Evolutionary conservation across 2,888 invertebrate genomes (phyloP).

Genomic region (Campoplex capitator): DNA sequence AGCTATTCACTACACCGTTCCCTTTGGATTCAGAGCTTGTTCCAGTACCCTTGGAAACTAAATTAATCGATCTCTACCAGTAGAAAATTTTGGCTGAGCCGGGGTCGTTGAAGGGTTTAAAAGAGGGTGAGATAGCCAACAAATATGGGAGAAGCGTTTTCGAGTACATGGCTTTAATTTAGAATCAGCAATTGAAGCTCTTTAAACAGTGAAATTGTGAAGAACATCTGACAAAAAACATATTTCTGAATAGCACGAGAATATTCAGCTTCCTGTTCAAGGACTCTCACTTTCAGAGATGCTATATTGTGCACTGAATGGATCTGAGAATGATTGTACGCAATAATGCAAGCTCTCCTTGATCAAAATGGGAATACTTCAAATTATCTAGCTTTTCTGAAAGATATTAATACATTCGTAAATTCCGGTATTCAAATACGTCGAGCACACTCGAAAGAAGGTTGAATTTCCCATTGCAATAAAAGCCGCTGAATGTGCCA

Average conservation of each 20-base stretch:
- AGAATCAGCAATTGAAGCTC: neutral
- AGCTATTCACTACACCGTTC: constrained; percentile 7
- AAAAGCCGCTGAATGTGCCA: neutral
- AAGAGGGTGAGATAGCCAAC: neutral
- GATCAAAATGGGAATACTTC: neutral
- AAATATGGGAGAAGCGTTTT: neutral
- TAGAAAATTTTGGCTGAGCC: constrained; percentile 1
- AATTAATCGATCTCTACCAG: neutral
- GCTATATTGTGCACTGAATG: no score
- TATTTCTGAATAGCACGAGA: neutral
- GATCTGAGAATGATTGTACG: neutral
- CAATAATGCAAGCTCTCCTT: neutral
- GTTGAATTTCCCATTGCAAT: neutral
- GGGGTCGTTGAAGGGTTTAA: neutral
- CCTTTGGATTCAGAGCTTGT: neutral
- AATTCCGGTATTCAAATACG: neutral
- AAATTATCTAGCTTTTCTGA: neutral
- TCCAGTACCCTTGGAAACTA: neutral
- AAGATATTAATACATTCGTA: neutral
- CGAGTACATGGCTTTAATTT: neutral
- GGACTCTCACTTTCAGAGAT: no score
- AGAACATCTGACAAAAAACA: neutral
- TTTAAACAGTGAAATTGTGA: no score
- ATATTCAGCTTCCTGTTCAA: no score
- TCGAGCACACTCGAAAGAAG: neutral